Percentiles rank a stretch among this genome's conserved stretches.
phyloP scores from a whole-genome alignment of 2,797 vertebrate genomes.

The Pogoniulus pusillus region DNA sequence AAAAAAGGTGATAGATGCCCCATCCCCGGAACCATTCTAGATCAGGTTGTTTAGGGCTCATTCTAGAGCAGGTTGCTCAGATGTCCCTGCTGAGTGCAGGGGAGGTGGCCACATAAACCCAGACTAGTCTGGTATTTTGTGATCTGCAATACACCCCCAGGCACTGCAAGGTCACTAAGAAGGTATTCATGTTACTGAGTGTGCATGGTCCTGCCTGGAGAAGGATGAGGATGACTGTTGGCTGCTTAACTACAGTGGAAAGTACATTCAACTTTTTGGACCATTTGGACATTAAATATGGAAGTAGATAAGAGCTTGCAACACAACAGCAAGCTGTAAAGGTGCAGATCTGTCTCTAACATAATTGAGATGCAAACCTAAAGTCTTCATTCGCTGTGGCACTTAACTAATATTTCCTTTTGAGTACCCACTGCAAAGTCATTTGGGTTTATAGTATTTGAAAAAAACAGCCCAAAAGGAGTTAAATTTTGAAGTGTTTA shows the following conservation, averaged over 20 bases:
- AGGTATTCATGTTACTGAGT: background rate
- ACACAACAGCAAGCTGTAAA: background rate
- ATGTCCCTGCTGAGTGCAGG: too few relatives aligned
- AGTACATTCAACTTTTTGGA: background rate
- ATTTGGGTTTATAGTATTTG: background rate
- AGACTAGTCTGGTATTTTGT: too few relatives aligned
- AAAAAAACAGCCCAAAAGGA: background rate
- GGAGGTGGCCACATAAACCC: too few relatives aligned
- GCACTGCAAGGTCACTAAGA: background rate
- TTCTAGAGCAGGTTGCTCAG: too few relatives aligned
- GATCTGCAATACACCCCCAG: background rate
- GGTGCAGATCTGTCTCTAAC: background rate
- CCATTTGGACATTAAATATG: background rate
- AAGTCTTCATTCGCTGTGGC: background rate
- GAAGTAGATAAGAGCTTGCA: accelerated
- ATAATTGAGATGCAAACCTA: background rate
- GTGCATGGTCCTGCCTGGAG: background rate
- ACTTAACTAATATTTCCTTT: background rate
- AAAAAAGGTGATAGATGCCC: too few relatives aligned
- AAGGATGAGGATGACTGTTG: background rate
- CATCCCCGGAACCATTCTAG: too few relatives aligned
- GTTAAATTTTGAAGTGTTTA: background rate
- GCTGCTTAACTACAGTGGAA: background rate
- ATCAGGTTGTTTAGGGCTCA: too few relatives aligned
- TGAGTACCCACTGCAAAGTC: background rate